Evolutionary conservation across 2,797 vertebrate species (phyloP), one percentile per base, ranked within the genome.

Genomic region (Hydrophis major): DNA sequence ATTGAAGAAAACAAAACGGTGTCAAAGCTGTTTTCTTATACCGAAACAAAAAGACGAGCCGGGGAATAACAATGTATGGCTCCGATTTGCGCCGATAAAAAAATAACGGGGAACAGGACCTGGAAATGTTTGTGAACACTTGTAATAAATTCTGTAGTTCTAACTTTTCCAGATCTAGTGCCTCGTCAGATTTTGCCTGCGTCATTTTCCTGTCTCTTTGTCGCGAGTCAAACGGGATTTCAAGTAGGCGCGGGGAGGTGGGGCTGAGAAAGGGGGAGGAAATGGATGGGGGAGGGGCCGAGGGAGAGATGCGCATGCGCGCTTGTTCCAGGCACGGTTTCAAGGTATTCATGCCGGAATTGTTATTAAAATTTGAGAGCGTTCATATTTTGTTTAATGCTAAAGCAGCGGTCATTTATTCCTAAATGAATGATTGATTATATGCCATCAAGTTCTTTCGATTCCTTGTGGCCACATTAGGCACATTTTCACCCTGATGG

Each of bases 261-360:
- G 37, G 37, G 74, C 74, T 11, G 37, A 83, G 74, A 37, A 32
- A 83, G 14, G 6, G 20, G 16, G 69, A 74, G 14, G 13, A 5
- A 78, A 11, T 42, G 8, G 74, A 20, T 42, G n/a, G 42, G 2
- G 32, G n/a, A 1, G 32, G 0, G 74, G 8, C 1, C 1, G 16
- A 18, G 32, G 69, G 32, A 2, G 16, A 78, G 20, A 25, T 47
- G 8, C 8, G 10, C 42, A 22, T 20, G 37, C 74, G 18, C 6
- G 1, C 10, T 25, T 47, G 4, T 25, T 47, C 0, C 1, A 5
- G 20, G 20, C 37, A 25, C 10, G 0, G 37, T 42, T 1, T 78
- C 37, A 2, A 11, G 4, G 37, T 0, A 1, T 25, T 47, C 74
- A 20, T 83, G 37, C 4, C 0, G 74, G 20, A 83, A 42, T 83